phyloP scores from a whole-genome alignment of 2,797 vertebrate species.

The Agapornis canus region DNA sequence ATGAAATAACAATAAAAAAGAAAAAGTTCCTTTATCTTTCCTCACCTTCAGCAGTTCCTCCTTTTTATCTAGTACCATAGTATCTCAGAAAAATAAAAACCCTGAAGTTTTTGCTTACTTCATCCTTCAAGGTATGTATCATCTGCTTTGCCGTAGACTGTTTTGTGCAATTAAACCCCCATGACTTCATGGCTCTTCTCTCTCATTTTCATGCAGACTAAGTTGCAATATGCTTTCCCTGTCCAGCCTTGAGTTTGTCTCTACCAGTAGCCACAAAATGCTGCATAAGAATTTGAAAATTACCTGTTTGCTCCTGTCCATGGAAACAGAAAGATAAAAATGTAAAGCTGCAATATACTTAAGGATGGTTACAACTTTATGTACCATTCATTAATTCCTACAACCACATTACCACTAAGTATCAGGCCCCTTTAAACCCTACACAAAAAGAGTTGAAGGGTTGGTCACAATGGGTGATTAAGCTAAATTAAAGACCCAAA shows the following conservation, averaged over 20 bases:
- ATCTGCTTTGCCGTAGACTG: neutral
- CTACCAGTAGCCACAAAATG: neutral
- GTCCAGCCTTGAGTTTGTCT: neutral
- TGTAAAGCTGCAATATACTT: neutral
- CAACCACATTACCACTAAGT: neutral
- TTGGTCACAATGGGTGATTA: neutral
- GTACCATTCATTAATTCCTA: constrained; percentile 4
- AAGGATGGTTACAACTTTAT: neutral
- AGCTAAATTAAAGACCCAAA: neutral
- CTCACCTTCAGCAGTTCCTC: neutral
- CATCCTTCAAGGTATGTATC: neutral
- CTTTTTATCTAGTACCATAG: neutral
- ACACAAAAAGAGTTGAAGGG: neutral
- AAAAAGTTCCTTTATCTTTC: neutral
- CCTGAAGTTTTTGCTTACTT: neutral
- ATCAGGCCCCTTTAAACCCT: neutral
- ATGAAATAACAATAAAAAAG: neutral
- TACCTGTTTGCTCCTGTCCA: neutral
- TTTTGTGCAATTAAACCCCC: neutral
- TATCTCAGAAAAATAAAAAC: neutral
- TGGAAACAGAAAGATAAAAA: neutral
- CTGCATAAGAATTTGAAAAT: neutral
- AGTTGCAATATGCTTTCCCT: neutral
- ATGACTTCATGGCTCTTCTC: neutral
- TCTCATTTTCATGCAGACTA: neutral